Conservation (phyloP, 2,113 vertebrate species). For the Varanus salvator region DNA sequence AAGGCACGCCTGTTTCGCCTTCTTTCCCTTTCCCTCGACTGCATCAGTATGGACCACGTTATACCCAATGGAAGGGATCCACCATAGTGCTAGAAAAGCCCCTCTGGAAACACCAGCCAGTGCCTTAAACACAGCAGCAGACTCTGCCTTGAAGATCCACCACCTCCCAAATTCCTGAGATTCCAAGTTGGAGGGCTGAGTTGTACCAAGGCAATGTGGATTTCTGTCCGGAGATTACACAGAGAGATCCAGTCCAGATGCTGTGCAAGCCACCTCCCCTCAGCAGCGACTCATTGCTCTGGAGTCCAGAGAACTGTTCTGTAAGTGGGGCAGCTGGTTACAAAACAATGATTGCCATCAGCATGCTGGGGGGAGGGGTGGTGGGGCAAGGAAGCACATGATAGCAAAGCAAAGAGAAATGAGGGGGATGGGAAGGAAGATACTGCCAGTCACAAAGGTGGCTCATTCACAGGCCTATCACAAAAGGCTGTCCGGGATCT, state of each 20-base stretch:
- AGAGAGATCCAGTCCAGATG: background rate
- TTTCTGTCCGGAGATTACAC: background rate
- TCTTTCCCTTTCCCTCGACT: background rate
- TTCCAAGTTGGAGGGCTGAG: background rate
- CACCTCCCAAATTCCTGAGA: background rate
- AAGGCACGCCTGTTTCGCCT: background rate
- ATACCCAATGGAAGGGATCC: background rate
- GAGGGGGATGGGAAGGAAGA: background rate
- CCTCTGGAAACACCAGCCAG: slow-evolving; percentile 17
- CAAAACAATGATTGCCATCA: background rate
- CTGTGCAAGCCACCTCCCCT: background rate
- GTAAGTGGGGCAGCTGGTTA: slow-evolving; percentile 3
- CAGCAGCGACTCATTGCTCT: background rate
- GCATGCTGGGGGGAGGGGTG: background rate
- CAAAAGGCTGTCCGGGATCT: background rate
- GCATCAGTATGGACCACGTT: background rate
- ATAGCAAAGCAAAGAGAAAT: slow-evolving; percentile 17
- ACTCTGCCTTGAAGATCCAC: background rate
- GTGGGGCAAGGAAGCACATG: background rate
- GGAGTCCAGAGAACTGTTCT: background rate
- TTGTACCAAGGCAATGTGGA: background rate
- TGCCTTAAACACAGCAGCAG: background rate
- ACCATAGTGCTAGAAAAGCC: slow-evolving; percentile 72
- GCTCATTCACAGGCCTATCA: background rate
- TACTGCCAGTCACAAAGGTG: background rate